Base-by-base conservation (phyloP, 2,888 invertebrate species). In the Philereme transversata region DNA sequence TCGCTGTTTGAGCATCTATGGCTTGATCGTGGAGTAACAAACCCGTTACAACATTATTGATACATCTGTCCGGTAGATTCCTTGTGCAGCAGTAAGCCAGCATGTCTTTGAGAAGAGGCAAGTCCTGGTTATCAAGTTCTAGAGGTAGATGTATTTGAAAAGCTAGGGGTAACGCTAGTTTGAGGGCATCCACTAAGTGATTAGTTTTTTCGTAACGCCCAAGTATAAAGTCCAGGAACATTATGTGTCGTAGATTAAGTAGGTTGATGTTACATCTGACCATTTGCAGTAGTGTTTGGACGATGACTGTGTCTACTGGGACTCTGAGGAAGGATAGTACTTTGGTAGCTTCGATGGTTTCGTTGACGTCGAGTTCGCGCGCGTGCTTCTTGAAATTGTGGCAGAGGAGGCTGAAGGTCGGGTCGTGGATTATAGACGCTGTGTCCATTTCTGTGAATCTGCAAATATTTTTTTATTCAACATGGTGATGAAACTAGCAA, bases 151-250 rank as follows among this genome's bases (percentile, higher is more conserved):
- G 93, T 5, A 94, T 92, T 83, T 95, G 94, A 75, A 96, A 95
- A 0, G 95, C 94, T 36, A 95, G 79, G 0, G 96, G 95, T 7
- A 96, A 72, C 0, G 96, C 96, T 0, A 95, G 85, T 71, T 89
- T 90, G 4, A 96, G 74, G 0, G 95, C 95, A 41, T 95, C 94
- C 0, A 94, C 91, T 34, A 96, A 81, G 58, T 95, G 94, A 60
- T 87, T 87, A 9, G 89, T 92, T 2, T 70, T 71, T 45, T 93
- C 84, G 51, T 93, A 92, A 61, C 90, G 88, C 2, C 79, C 75
- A 0, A 96, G 75, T 5, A 96, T 70, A 74, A 93, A 94, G 75
- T 95, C 92, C 10, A 95, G 57, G 75, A 95, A 95, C 71, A 94
- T 93, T 38, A 96, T 93, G 71, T 96, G 94, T 4, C 93, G 82